phyloP scores from a whole-genome alignment of 2,113 vertebrate genomes.

The Rhinopomastus cyanomelas region DNA sequence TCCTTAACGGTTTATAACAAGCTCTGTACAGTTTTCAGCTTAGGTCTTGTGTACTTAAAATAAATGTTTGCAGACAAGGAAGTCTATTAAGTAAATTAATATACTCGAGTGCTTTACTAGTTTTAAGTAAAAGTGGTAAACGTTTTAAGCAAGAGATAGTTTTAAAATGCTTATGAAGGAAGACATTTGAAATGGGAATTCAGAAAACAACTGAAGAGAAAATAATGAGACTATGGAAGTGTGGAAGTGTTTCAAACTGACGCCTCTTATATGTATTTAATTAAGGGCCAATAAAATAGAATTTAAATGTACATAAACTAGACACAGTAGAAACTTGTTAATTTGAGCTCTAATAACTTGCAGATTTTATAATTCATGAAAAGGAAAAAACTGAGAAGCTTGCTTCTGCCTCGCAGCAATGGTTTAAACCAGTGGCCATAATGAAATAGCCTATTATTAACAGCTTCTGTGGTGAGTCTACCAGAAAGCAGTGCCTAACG shows the following conservation, averaged over 20 bases:
- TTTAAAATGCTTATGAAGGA: slow-evolving; percentile 3
- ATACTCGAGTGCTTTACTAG: background rate
- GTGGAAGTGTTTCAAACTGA: background rate
- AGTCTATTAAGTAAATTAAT: background rate
- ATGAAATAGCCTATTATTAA: background rate
- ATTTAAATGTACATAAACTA: slow-evolving; percentile 43
- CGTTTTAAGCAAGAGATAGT: background rate
- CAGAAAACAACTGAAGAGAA: background rate
- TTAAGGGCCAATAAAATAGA: slow-evolving; percentile 49
- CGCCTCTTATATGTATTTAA: slow-evolving; percentile 34
- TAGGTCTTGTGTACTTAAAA: background rate
- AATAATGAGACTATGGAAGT: slow-evolving; percentile 25
- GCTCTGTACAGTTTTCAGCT: background rate
- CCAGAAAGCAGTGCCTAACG: background rate
- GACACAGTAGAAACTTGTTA: slow-evolving; percentile 43
- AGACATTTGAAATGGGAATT: slow-evolving; percentile 13
- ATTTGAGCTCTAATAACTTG: slow-evolving; percentile 39
- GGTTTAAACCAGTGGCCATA: background rate
- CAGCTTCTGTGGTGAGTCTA: background rate
- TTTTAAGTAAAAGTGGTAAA: background rate
- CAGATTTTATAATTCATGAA: slow-evolving; percentile 42
- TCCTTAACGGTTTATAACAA: background rate
- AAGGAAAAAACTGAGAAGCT: background rate
- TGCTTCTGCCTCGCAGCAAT: background rate
- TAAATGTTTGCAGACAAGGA: background rate